phyloP scores from a whole-genome alignment of 1,140 invertebrate species.

The Coptotermes formosanus region DNA sequence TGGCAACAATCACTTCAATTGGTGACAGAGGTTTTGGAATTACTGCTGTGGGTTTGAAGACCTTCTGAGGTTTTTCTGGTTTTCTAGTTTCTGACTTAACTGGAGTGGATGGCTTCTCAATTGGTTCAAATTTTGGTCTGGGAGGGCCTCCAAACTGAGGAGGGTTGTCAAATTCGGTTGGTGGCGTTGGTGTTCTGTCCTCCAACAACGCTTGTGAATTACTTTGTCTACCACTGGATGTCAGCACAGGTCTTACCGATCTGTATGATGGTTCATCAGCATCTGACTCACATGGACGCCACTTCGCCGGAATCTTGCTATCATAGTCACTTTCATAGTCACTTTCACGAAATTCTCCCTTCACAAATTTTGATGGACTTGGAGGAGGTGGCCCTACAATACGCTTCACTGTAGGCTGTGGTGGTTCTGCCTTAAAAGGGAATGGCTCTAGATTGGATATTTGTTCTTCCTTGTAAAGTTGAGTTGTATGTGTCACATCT shows the following conservation, averaged over 20 bases:
- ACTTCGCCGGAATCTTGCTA: constrained; percentile 59
- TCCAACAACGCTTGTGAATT: neutral
- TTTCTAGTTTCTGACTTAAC: constrained; percentile 45
- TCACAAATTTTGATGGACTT: constrained; percentile 64
- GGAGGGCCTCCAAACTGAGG: constrained; percentile 48
- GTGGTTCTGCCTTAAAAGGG: constrained; percentile 48
- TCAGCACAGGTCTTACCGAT: constrained; percentile 58
- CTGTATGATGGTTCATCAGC: constrained; percentile 55
- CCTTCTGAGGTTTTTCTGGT: constrained; percentile 43
- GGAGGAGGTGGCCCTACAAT: constrained; percentile 47
- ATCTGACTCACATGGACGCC: constrained; percentile 56
- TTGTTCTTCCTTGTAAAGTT: neutral
- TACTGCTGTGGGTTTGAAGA: constrained; percentile 52
- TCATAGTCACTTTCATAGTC: constrained; percentile 77
- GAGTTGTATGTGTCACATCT: constrained; percentile 36
- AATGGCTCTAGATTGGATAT: constrained; percentile 47
- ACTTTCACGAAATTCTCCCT: constrained; percentile 66
- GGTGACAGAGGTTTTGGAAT: constrained; percentile 44
- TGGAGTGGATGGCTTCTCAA: constrained; percentile 48
- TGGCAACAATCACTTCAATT: constrained; percentile 43
- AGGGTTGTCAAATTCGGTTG: constrained; percentile 56
- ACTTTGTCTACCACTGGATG: constrained; percentile 33
- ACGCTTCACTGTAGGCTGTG: constrained; percentile 38
- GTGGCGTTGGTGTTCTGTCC: constrained; percentile 50
- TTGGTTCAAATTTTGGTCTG: constrained; percentile 58